phyloP scores from a whole-genome alignment of 2,888 invertebrate species.

The Pollenia amentaria region DNA sequence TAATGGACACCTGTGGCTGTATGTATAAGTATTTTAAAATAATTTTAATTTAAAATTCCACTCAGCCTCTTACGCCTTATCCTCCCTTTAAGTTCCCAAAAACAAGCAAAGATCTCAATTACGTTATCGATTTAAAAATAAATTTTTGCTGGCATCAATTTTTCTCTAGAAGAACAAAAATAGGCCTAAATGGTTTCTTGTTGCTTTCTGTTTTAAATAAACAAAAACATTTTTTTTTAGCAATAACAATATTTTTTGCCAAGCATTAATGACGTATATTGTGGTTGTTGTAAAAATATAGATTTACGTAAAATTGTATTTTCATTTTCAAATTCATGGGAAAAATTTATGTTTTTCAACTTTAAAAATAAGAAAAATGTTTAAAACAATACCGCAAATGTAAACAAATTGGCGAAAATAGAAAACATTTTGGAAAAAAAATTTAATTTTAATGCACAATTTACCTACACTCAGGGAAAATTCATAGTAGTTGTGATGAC shows the following conservation, averaged over 20 bases:
- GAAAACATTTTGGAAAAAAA: not conserved
- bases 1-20: conserved; percentile 65
- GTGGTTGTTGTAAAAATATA: conserved; percentile 18
- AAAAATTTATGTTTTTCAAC: conserved; percentile 41
- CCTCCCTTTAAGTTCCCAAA: not conserved
- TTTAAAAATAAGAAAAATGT: not conserved
- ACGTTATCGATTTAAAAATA: conserved; percentile 68
- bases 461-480: not conserved
- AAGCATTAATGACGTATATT: conserved; percentile 54
- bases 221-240: conserved; percentile 3
- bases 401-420: not conserved
- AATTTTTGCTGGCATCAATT: conserved; percentile 10
- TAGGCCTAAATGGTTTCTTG: conserved; percentile 16
- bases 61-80: not conserved
- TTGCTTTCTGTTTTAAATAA: not conserved
- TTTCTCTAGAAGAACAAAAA: conserved; percentile 21
- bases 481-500: not conserved
- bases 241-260: conserved; percentile 14
- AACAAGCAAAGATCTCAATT: conserved; percentile 19
- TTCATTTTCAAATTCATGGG: not conserved
- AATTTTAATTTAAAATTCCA: conserved; percentile 21
- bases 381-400: not conserved
- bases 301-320: conserved; percentile 25
- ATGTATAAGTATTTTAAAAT: conserved; percentile 43
- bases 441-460: not conserved